Base-by-base conservation (phyloP, 2,113 vertebrate genomes). In the Chionis minor region DNA sequence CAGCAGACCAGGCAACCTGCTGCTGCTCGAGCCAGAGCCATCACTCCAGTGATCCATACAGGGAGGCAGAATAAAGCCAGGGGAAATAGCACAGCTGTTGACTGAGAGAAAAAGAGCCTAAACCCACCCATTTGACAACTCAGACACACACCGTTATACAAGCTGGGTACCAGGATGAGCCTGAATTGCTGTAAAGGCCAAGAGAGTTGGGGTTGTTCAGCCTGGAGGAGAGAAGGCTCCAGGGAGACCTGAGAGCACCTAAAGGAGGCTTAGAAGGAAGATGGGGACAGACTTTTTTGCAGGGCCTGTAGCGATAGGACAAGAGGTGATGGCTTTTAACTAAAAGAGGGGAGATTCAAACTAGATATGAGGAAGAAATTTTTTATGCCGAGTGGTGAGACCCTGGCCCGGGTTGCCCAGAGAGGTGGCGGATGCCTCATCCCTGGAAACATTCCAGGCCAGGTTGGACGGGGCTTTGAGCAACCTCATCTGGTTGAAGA, bases 1-100 rank as follows among this genome's bases (percentile, higher is more conserved):
- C 24, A 54, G 49, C 45, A 38, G 65, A 13, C 6, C 10, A 7
- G 66, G 54, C 47, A 49, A 74, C 58, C 73, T 54, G 47, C 75
- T 63, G 66, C 78, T 80, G 33, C 81, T 47, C 5, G 0, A 74
- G 63, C 30, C 74, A 59, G 17, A 78, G 88, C 33, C 69, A 21
- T 21, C 42, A 9, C 81, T 62, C 4, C 0, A 54, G 42, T 0
- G 3, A 78, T 8, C 17, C 51, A 3, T 4, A 12, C 16, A 4
- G 0, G 26, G 44, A 73, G 23, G 9, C 26, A 70, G 17, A 56
- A 56, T 23, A 20, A 58, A 94, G 28, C 6, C 3, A 0, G 10
- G 66, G 12, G 32, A 80, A 83, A 72, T 0, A 63, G n/a, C 42
- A 72, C 8, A n/a, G 28, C 18, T 17, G 0, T 1, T 23, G 12